A percentile compares a stretch with the other conserved stretches of the same genome.
Evolutionary conservation across 2,797 vertebrate species (phyloP).

Genomic region (Tarsius wallacei): DNA sequence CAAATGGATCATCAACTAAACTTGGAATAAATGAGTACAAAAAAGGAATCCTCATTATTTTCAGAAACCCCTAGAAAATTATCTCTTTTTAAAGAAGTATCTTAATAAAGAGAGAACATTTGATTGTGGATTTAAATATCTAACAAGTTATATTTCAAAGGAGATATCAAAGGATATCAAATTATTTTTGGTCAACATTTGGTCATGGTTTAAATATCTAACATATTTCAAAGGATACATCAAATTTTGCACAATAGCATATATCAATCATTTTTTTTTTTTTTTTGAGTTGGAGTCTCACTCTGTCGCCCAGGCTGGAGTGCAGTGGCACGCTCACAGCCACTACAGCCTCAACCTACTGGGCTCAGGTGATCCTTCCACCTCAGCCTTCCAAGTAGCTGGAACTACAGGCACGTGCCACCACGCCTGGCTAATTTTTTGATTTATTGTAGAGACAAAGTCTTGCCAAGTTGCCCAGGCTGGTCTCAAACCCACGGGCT

Average conservation of each 20-base stretch:
- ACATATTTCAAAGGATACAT: constrained; percentile 3
- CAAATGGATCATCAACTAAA: not conserved
- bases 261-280: too few relatives aligned
- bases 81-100: constrained; percentile 38
- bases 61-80: constrained; percentile 45
- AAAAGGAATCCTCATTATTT: not conserved
- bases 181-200: not conserved
- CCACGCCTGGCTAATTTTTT: too few relatives aligned
- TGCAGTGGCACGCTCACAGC: too few relatives aligned
- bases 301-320: too few relatives aligned
- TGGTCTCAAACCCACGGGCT: too few relatives aligned
- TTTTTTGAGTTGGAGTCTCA: too few relatives aligned
- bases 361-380: too few relatives aligned
- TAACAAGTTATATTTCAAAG: not conserved
- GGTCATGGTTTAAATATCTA: not conserved
- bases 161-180: not conserved
- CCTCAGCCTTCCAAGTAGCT: too few relatives aligned
- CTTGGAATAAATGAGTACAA: not conserved
- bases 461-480: too few relatives aligned
- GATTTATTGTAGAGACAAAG: too few relatives aligned
- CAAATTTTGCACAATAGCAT: constrained; percentile 11
- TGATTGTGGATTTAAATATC: constrained; percentile 23
- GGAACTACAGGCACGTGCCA: too few relatives aligned
- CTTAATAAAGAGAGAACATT: constrained; percentile 13
- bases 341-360: too few relatives aligned